Evolutionary conservation across 2,113 vertebrate genomes (phyloP), one percentile per base, ranked within the genome.

Genomic region (Australoheros scitulus): DNA sequence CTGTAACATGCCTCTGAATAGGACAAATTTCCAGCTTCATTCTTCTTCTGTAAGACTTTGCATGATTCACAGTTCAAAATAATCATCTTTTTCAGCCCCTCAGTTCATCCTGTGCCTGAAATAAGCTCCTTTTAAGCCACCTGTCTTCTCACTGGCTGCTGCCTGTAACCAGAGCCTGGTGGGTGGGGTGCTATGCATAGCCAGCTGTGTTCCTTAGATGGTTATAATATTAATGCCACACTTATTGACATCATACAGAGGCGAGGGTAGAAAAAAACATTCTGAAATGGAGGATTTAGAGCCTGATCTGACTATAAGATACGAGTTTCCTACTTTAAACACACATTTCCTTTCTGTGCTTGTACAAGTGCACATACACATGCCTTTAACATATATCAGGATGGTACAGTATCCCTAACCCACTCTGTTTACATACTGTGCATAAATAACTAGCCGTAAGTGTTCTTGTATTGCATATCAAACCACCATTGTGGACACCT

Each of bases 141-240:
- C 64, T 47, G 64, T 47, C 64, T 47, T 47, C 64, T 68, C 43
- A 68, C 22, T 68, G 64, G 64, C 64, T 47, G 64, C 38, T 26
- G 22, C 64, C 22, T 47, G 22, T 68, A 68, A 68, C 47, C 64
- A 1, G 22, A 68, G 64, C 38, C 64, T 47, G 22, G 22, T 11
- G 64, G 64, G 64, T 26, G 41, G 3, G 38, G 64, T 17, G 6
- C 5, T 47, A 17, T 68, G 38, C 8, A 0, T 0, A 68, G 64
- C 64, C 64, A 26, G 64, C 64, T 26, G 22, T 47, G 22, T 26
- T 65, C 26, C 26, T 26, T 26, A 26, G 26, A 26, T 26, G 26
- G 26, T 26, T 26, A 26, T 26, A n/a, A 43, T 41, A 65, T 36
- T 20, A 65, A 65, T 43, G 43, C 63, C 36, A 1, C 36, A 15